These are phyloP conservation scores for Scatophagus argus DNA, from an alignment of 2,113 vertebrate species.

Conservation along the genomic window DNA sequence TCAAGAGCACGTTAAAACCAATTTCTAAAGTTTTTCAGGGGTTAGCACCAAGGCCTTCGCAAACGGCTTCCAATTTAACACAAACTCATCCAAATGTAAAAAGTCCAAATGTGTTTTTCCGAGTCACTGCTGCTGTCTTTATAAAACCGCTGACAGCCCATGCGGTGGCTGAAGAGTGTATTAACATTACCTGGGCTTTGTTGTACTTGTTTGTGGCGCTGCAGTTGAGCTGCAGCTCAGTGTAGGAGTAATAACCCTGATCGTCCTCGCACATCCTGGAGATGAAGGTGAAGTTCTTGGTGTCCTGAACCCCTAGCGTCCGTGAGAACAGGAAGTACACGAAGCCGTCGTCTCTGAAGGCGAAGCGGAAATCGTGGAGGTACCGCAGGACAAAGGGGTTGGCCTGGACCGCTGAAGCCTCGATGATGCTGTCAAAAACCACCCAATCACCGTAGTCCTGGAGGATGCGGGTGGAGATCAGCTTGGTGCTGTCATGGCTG, in stretches of 20 bases:
- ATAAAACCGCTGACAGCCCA: background rate
- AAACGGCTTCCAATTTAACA: constrained; percentile 11
- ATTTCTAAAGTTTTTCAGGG: background rate
- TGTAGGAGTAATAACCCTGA: constrained; percentile 92
- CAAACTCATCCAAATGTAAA: constrained; percentile 36
- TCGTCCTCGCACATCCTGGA: constrained; percentile 92
- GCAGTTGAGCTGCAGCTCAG: constrained; percentile 93
- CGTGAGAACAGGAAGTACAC: constrained; percentile 96
- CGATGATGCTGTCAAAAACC: constrained; percentile 92
- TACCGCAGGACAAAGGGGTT: constrained; percentile 84
- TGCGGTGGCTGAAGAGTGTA: background rate
- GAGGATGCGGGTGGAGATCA: constrained; percentile 94
- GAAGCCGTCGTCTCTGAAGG: constrained; percentile 87
- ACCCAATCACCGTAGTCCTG: constrained; percentile 83
- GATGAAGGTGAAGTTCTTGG: constrained; percentile 89
- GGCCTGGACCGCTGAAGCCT: constrained; percentile 88
- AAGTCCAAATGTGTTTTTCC: constrained; percentile 17
- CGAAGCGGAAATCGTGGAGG: constrained; percentile 84
- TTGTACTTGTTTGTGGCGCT: constrained; percentile 81
- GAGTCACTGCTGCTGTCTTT: background rate
- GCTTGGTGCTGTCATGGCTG: constrained; percentile 91
- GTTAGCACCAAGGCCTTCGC: background rate
- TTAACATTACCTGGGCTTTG: constrained; percentile 79
- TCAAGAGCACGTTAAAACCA: constrained; percentile 33
- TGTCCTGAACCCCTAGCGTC: constrained; percentile 84